A percentile compares a stretch with the other conserved stretches of the same genome.
phyloP scores from a whole-genome alignment of 2,113 vertebrate species.

The Platichthys flesus region DNA sequence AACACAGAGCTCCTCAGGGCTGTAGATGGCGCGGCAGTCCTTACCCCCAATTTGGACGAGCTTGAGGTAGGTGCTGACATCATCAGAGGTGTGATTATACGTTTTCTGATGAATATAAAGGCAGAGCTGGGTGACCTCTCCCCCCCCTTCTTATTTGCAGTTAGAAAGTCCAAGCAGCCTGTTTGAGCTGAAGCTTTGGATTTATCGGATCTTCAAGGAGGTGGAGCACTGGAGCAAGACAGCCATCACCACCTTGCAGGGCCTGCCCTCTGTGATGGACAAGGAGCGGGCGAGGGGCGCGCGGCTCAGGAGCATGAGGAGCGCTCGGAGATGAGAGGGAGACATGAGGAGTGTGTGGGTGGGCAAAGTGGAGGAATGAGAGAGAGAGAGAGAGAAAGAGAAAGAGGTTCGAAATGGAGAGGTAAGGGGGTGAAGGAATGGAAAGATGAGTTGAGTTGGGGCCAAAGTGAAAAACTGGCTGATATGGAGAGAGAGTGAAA shows the following conservation, averaged over 20 bases:
- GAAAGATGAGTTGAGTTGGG: not conserved
- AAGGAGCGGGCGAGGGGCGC: slow-evolving; percentile 25
- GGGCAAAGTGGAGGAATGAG: slow-evolving; percentile 9
- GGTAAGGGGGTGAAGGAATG: not conserved
- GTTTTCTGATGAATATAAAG: not conserved
- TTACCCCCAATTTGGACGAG: slow-evolving; percentile 48
- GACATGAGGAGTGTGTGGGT: slow-evolving; percentile 11
- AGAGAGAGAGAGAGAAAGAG: not conserved
- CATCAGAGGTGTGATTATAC: not conserved
- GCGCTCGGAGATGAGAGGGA: slow-evolving; percentile 42
- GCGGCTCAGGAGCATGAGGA: slow-evolving; percentile 43
- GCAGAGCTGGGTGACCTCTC: not conserved
- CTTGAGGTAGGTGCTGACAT: slow-evolving; percentile 60
- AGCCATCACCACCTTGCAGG: slow-evolving; percentile 59
- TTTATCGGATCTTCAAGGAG: slow-evolving; percentile 76
- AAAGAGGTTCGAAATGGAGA: not conserved
- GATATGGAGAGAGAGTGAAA: no score
- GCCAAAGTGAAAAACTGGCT: no score
- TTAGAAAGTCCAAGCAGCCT: slow-evolving; percentile 29
- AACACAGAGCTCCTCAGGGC: slow-evolving; percentile 71
- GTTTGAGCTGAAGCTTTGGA: slow-evolving; percentile 80
- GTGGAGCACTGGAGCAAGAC: slow-evolving; percentile 77
- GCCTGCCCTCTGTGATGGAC: slow-evolving; percentile 13
- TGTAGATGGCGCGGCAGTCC: slow-evolving; percentile 27
- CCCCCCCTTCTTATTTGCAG: slow-evolving; percentile 43